Evolutionary conservation across 37 sponge, comb jelly and placozoan species (phyloP).

Genomic region (Ianthella basta): DNA sequence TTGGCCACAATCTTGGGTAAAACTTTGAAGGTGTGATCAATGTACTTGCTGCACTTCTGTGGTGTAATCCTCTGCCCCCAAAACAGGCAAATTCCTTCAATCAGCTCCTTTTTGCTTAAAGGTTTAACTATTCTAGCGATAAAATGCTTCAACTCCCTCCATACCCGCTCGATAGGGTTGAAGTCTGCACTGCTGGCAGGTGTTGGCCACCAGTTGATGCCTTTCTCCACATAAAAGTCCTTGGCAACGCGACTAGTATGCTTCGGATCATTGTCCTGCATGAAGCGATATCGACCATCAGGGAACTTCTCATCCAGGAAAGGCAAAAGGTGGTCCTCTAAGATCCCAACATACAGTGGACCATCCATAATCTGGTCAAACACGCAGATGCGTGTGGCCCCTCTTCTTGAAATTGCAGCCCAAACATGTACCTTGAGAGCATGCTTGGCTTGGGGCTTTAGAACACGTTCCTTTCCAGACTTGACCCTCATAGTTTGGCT

Average conservation of each 20-base stretch:
- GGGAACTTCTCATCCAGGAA: slow-evolving; percentile 3
- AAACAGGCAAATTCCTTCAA: slow-evolving; percentile 1
- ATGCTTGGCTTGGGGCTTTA: too few relatives aligned
- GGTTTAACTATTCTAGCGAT: slow-evolving; percentile 11
- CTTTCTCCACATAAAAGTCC: not conserved
- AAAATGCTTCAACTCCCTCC: slow-evolving; percentile 17
- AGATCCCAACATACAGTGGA: slow-evolving; percentile 1
- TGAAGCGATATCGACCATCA: not conserved
- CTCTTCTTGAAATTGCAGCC: not conserved
- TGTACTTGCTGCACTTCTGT: not conserved
- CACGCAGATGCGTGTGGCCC: slow-evolving; percentile 11
- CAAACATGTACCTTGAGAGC: too few relatives aligned
- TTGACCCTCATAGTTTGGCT: too few relatives aligned
- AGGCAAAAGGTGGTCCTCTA: slow-evolving; percentile 10
- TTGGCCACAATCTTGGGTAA: slow-evolving; percentile 9
- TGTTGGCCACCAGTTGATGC: slow-evolving; percentile 27
- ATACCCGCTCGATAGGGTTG: not conserved
- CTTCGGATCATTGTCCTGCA: slow-evolving; percentile 32
- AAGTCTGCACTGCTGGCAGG: slow-evolving; percentile 8
- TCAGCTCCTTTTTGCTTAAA: slow-evolving; percentile 2
- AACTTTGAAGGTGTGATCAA: slow-evolving; percentile 8
- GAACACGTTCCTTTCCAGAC: too few relatives aligned
- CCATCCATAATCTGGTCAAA: slow-evolving; percentile 17
- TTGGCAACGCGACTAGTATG: slow-evolving; percentile 5
- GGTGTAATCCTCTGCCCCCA: slow-evolving; percentile 6